Percentiles rank a stretch among this genome's conserved stretches.
These are phyloP conservation scores for Trididemnum miniatum DNA, from an alignment of 23 tunicate genomes.

Conservation along the genomic window DNA sequence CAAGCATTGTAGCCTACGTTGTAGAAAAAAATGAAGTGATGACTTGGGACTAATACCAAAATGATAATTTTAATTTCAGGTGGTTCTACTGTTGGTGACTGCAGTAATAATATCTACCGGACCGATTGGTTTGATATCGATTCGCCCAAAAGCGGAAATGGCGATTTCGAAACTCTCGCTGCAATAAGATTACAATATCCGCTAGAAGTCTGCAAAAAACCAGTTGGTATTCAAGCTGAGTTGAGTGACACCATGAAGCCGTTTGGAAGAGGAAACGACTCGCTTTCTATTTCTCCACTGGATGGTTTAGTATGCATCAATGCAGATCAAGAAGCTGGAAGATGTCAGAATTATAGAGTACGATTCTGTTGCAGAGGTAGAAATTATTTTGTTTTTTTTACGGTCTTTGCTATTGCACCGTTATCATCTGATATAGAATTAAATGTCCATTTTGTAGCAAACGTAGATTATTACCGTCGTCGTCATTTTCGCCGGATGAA, in stretches of 20 bases:
- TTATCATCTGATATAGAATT: too few species aligned
- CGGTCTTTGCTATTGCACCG: too few species aligned
- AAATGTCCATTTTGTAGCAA: too few species aligned
- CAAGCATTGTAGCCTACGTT: neutral
- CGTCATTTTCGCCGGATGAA: too few species aligned
- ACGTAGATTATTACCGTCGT: too few species aligned
- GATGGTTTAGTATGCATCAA: constrained; percentile 48
- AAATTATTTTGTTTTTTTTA: neutral
- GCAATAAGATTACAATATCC: neutral
- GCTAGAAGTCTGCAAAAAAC: constrained; percentile 24
- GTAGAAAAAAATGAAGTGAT: too few species aligned
- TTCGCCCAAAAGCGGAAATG: constrained; percentile 15
- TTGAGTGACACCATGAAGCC: constrained; percentile 18
- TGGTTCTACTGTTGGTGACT: constrained; percentile 30
- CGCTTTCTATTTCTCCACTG: constrained; percentile 14
- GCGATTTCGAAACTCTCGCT: constrained; percentile 33
- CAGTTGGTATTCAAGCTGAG: constrained; percentile 39
- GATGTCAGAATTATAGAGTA: constrained; percentile 52
- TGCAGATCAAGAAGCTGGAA: constrained; percentile 30
- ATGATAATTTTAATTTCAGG: constrained; percentile 23
- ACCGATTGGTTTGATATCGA: constrained; percentile 46
- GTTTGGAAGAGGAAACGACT: constrained; percentile 23
- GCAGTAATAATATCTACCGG: constrained; percentile 6
- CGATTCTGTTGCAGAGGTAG: constrained; percentile 63
- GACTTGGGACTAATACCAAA: too few species aligned